Evolutionary conservation across 2,888 invertebrate species (phyloP), one percentile per base, ranked within the genome.

Genomic region (Chrysolina haemoptera): DNA sequence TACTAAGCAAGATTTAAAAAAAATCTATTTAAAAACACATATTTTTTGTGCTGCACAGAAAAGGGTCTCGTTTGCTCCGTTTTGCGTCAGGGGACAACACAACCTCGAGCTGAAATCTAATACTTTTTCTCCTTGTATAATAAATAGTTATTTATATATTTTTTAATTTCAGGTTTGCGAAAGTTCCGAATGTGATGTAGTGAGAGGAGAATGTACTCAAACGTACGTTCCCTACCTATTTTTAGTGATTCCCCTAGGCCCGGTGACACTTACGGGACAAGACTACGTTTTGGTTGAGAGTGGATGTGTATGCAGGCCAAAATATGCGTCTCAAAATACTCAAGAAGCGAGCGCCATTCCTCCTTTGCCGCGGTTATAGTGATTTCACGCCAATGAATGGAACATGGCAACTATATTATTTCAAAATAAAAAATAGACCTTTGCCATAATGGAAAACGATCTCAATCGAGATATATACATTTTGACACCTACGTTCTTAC

Each of bases 241-340:
- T 89, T 90, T 97, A 87, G 97, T 97, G 72, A 94, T 97, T 74
- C 97, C 97, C 0, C 87, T 97, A 70, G 96, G 97, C 8, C 96
- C 96, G 14, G 96, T 96, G 18, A 96, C 96, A 12, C 89, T 96
- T 18, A 96, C 96, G 4, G 96, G 97, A 6, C 97, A 97, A 87
- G 97, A 97, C 88, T 97, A 97, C 88, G 96, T 97, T n/a, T 90
- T 97, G 66, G 96, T 97, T 35, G 97, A 97, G 87, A 96, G 96
- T 82, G 97, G 97, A n/a, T 97, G 97, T 86, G 95, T 96, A 40
- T 97, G 97, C 87, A 90, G 92, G 81, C 93, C 93, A 40, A 88
- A 88, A 82, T 87, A 87, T 76, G 86, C 88, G 0, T 81, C 85
- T 12, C 85, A 85, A 69, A 81, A 80, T 68, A 86, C 82, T 78